Percentiles rank a stretch among this genome's conserved stretches.
phyloP scores from a whole-genome alignment of 2,797 vertebrate species.

The Ceryle rudis region DNA sequence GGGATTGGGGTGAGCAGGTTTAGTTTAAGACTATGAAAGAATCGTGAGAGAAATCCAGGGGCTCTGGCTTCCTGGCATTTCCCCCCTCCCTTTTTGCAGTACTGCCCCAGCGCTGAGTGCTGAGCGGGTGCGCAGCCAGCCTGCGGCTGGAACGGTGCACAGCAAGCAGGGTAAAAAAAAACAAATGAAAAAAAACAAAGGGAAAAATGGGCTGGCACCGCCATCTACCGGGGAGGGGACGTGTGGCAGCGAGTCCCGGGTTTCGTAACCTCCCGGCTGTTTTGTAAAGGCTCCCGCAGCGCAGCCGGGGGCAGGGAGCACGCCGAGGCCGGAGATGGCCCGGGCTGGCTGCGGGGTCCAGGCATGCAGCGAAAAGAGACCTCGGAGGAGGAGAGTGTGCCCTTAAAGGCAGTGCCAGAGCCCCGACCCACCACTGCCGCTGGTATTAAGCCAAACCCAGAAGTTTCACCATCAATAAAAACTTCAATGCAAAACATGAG shows the following conservation, averaged over 20 bases:
- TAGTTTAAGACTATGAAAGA: neutral
- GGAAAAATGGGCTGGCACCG: constrained; percentile 41
- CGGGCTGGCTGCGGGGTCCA: neutral
- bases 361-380: neutral
- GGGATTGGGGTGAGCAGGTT: neutral
- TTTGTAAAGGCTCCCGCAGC: neutral
- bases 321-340: no score
- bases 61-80: neutral
- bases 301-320: neutral
- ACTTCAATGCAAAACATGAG: neutral
- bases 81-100: neutral
- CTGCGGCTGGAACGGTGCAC: neutral
- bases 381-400: accelerated
- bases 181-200: neutral
- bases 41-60: neutral
- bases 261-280: constrained; percentile 33
- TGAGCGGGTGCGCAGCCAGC: neutral
- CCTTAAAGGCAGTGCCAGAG: neutral
- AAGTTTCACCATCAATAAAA: neutral
- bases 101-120: neutral
- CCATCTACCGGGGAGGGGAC: constrained; percentile 51
- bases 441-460: neutral
- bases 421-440: neutral
- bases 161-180: neutral
- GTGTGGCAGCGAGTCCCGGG: neutral